Conservation (phyloP, 2,113 vertebrate genomes). For the Chaetodon auriga region DNA sequence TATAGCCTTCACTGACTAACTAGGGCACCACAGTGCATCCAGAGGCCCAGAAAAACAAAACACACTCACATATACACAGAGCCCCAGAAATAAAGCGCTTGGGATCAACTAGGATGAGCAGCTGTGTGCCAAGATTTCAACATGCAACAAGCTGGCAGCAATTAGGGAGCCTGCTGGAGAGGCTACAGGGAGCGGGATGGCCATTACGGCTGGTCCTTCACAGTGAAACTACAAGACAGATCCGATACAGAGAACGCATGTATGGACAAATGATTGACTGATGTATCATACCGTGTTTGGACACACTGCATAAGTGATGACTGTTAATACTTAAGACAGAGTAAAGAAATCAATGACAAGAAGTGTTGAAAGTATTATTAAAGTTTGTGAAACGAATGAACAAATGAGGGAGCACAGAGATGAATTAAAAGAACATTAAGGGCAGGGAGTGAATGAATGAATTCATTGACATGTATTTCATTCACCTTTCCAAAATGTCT, state of each 20-base stretch:
- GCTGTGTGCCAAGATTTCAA: slow-evolving; percentile 70
- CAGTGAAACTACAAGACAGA: not conserved
- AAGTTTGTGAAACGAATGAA: not conserved
- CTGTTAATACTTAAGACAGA: not conserved
- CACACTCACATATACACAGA: slow-evolving; percentile 22
- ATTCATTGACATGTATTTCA: not conserved
- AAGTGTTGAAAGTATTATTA: not conserved
- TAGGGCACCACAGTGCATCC: slow-evolving; percentile 50
- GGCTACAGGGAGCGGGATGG: slow-evolving; percentile 20
- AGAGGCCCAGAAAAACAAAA: slow-evolving; percentile 25
- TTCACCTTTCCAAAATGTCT: slow-evolving; percentile 2
- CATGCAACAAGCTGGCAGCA: slow-evolving; percentile 62
- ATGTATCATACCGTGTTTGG: not conserved
- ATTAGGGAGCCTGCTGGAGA: slow-evolving; percentile 56
- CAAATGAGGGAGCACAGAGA: not conserved
- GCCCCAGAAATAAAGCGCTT: slow-evolving; percentile 50
- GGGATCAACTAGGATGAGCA: slow-evolving; percentile 60
- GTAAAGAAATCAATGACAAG: not conserved
- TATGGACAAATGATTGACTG: not conserved
- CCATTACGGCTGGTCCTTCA: slow-evolving; percentile 24
- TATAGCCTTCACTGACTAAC: slow-evolving; percentile 51
- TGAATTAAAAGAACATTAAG: not conserved
- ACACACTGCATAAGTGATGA: not conserved
- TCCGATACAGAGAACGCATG: not conserved
- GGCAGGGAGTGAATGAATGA: not conserved